Percentiles rank a stretch among this genome's conserved stretches.
phyloP scores from a whole-genome alignment of 2,888 invertebrate genomes.

The Microplitis manilae region DNA sequence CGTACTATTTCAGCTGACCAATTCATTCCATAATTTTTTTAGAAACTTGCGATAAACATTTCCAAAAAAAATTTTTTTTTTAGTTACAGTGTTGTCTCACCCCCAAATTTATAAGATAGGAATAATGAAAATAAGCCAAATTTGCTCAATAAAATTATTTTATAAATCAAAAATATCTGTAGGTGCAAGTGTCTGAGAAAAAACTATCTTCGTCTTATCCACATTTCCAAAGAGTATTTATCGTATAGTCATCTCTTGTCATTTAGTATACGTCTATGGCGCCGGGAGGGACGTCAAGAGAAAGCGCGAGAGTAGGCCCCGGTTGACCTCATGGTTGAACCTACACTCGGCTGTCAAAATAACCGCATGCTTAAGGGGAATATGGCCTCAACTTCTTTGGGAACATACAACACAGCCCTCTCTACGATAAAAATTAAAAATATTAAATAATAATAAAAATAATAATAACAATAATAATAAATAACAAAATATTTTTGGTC shows the following conservation, averaged over 20 bases:
- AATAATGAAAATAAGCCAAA: no score
- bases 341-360: slow-evolving; percentile 39
- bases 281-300: slow-evolving; percentile 40
- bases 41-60: no score
- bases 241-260: slow-evolving; percentile 2
- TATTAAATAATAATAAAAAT: neutral
- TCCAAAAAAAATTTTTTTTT: no score
- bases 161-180: no score
- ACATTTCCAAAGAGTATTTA: neutral
- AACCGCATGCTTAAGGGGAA: slow-evolving; percentile 29
- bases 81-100: no score
- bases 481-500: neutral
- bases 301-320: slow-evolving; percentile 37
- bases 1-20: no score
- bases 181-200: neutral
- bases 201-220: slow-evolving; percentile 9
- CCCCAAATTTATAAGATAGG: no score
- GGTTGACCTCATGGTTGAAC: slow-evolving; percentile 38
- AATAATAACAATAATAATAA: neutral
- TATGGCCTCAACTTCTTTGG: slow-evolving; percentile 11
- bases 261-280: slow-evolving; percentile 23
- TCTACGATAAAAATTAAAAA: slow-evolving; percentile 27
- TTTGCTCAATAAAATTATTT: no score
- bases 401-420: slow-evolving; percentile 11
- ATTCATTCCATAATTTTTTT: no score